Evolutionary conservation across 2,797 vertebrate genomes (phyloP).

Genomic region (Gymnocypris eckloni): DNA sequence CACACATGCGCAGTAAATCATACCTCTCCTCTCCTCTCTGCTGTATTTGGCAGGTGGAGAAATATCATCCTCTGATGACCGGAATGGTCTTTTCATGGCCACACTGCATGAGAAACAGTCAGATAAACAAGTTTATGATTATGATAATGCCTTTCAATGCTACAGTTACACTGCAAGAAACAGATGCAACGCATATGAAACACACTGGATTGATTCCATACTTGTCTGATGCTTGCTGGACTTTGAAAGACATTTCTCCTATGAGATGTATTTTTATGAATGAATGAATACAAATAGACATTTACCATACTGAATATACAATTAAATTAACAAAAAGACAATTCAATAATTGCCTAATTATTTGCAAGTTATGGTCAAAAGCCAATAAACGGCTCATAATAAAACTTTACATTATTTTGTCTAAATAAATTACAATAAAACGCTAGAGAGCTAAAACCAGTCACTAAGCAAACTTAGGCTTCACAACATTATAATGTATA

Average conservation of each 20-base stretch:
- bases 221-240: not conserved
- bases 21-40: constrained; percentile 96
- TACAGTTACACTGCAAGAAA: not conserved
- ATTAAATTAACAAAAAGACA: not conserved
- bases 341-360: not conserved
- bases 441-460: not conserved
- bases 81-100: constrained; percentile 93
- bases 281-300: not conserved
- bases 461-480: not conserved
- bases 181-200: not conserved
- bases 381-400: not conserved
- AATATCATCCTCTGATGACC: constrained; percentile 89
- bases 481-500: not conserved
- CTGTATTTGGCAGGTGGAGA: constrained; percentile 89
- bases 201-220: not conserved
- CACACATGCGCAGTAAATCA: not conserved
- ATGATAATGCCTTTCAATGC: not conserved
- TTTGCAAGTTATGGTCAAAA: not conserved
- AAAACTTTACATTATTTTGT: not conserved
- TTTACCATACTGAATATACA: not conserved
- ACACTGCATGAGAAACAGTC: constrained; percentile 76
- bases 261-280: not conserved
- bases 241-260: not conserved
- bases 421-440: not conserved
- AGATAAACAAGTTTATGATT: not conserved